Base-by-base conservation (phyloP, 2,113 vertebrate genomes). In the Brevimyrus niger region DNA sequence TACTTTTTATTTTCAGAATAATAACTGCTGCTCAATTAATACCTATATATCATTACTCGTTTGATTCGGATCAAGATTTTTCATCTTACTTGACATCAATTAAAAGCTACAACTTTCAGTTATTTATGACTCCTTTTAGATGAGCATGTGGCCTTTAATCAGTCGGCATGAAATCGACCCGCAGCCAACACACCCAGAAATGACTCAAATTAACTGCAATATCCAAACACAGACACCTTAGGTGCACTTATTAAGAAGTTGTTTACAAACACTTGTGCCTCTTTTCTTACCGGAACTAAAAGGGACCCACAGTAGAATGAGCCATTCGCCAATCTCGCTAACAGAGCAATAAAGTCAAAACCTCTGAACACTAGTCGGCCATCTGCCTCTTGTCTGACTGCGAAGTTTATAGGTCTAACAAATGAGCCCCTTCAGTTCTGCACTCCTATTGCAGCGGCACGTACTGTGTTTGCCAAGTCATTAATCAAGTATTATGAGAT, bases 361-460 rank as follows among this genome's bases (percentile, higher is more conserved):
- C 13, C 80, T 89, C 31, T 31, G 23, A 85, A 65, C 51, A n/a
- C 27, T 48, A 55, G 47, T 55, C 73, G 9, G 42, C 73, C 51
- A 35, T 51, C 47, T 50, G 47, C 69, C 55, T 19, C 51, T 46
- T 58, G 44, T 73, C 58, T 50, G 58, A 86, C 58, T 23, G 21
- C 19, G 51, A 42, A n/a, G 86, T 90, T 80, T 90, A 46, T 48
- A 87, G 87, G 47, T 35, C 42, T 82, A 90, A 50, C 21, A 90
- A 90, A 90, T 61, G 11, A 50, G 35, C 47, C 27, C 86, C 47
- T 90, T 76, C 86, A 87, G 73, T 65, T 55, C 13, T 50, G 11
- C 4, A 55, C 38, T 23, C 58, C 7, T 44, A 48, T 38, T 46
- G 65, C 31, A 21, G 44, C 65, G 6, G 47, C 46, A 15, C 31